A percentile compares a stretch with the other conserved stretches of the same genome.
Evolutionary conservation across 1,140 invertebrate genomes (phyloP).

Genomic region (Atta cephalotes): DNA sequence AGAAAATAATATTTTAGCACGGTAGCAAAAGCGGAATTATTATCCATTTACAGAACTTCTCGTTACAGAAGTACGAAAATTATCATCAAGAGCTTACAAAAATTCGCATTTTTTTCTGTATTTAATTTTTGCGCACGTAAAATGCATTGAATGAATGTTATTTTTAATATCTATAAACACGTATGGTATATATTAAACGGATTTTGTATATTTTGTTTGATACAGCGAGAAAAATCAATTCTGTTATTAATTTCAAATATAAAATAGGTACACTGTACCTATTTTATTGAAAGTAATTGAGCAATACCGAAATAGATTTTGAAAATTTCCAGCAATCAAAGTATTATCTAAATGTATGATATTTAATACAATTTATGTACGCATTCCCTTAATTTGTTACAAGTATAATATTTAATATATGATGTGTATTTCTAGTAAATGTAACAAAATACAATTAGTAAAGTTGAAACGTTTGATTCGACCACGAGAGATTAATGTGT

Average conservation of each 20-base stretch:
- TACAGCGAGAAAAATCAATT: neutral
- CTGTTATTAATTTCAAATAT: neutral
- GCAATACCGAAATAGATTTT: neutral
- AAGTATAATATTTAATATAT: no score
- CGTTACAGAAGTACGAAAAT: neutral
- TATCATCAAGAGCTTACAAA: neutral
- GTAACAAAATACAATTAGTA: neutral
- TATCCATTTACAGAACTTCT: neutral
- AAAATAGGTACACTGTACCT: neutral
- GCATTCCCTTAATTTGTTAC: no score
- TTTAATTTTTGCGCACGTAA: neutral
- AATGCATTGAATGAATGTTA: neutral
- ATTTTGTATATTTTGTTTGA: neutral
- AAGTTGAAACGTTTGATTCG: neutral
- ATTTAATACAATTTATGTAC: neutral
- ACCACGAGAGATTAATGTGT: neutral
- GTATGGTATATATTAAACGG: neutral
- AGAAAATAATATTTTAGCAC: slow-evolving; percentile 44
- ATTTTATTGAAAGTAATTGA: neutral
- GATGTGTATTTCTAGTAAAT: neutral
- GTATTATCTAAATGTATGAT: neutral
- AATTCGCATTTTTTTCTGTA: neutral
- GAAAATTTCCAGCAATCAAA: slow-evolving; percentile 3
- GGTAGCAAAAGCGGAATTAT: slow-evolving; percentile 26
- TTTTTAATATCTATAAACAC: neutral